Evolutionary conservation across 1,140 invertebrate species (phyloP).

Genomic region (Nasonia longicornis): DNA sequence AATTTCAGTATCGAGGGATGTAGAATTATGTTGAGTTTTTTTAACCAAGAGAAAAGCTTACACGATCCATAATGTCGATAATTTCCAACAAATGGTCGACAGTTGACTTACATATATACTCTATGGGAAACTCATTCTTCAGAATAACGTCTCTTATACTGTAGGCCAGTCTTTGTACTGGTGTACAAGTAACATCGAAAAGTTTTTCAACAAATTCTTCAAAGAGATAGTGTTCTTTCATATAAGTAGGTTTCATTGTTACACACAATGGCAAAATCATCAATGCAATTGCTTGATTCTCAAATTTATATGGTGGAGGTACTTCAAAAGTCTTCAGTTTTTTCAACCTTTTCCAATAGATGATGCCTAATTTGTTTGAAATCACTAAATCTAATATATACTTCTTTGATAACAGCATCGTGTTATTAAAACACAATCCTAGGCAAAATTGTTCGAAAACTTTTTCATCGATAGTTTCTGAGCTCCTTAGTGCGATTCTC

Average conservation of each 20-base stretch:
- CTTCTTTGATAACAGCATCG: constrained; percentile 61
- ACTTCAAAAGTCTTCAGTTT: constrained; percentile 52
- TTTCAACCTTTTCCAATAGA: constrained; percentile 63
- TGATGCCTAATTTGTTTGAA: constrained; percentile 59
- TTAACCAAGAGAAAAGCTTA: constrained; percentile 61
- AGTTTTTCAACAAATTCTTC: constrained; percentile 75
- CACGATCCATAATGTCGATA: constrained; percentile 73
- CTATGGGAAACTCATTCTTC: constrained; percentile 58
- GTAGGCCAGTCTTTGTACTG: constrained; percentile 74
- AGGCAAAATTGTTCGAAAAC: constrained; percentile 55
- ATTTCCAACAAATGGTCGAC: constrained; percentile 70
- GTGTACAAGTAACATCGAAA: constrained; percentile 73
- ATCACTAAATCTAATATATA: constrained; percentile 60
- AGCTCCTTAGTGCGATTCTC: constrained; percentile 55
- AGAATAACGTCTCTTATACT: constrained; percentile 69
- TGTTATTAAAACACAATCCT: constrained; percentile 58
- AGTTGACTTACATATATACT: constrained; percentile 65
- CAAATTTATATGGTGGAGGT: constrained; percentile 58
- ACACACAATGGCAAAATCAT: constrained; percentile 73
- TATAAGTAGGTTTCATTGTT: constrained; percentile 58
- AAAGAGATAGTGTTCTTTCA: constrained; percentile 67
- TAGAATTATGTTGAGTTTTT: background rate
- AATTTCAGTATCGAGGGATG: constrained; percentile 8
- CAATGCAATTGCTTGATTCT: constrained; percentile 70
- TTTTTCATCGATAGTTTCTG: constrained; percentile 50